Base-by-base conservation (phyloP, 2,113 vertebrate species). In the Halichoerus grypus region DNA sequence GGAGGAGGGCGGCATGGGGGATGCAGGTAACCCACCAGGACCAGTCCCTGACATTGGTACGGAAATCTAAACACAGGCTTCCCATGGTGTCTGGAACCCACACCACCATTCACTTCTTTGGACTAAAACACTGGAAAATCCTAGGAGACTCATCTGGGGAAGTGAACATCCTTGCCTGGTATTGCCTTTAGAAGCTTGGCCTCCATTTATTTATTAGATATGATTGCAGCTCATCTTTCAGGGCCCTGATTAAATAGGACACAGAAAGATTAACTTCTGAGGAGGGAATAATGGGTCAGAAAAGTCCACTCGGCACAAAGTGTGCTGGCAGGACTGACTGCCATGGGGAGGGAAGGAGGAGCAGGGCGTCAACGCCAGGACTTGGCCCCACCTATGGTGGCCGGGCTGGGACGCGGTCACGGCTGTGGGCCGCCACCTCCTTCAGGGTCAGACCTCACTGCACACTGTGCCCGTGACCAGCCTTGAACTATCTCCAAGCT, bases 361-460 rank as follows among this genome's bases (percentile, higher is more conserved):
- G 8, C 10, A 39, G 84, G 31, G 3, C 5, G 0, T 21, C 13
- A 36, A 11, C 6, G 16, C 24, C 63, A 36, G 53, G 33, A 19
- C 11, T 14, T 36, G 16, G 31, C n/a, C 14, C 3, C 0, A 11
- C 63, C 39, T 7, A 0, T 24, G 28, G 42, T 22, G n/a, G 53
- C 79, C 16, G 7, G 46, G 22, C 57, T 24, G 51, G 53, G 36
- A 36, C 5, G 0, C 13, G 11, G 1, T 9, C 82, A 33, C 11
- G 22, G 31, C 26, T 13, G 18, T 11, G 51, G 71, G 21, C 4
- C 0, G 1, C 4, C 0, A 2, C 3, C 4, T 1, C 3, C 13
- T 71, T 33, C 26, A 51, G 39, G 74, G 26, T 63, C 61, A 33
- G 26, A 26, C 8, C 28, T 16, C 74, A 28, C 36, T 14, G 19